A percentile compares a stretch with the other conserved stretches of the same genome.
Evolutionary conservation across 2,888 invertebrate genomes (phyloP).

Genomic region (Apodemia duryi): DNA sequence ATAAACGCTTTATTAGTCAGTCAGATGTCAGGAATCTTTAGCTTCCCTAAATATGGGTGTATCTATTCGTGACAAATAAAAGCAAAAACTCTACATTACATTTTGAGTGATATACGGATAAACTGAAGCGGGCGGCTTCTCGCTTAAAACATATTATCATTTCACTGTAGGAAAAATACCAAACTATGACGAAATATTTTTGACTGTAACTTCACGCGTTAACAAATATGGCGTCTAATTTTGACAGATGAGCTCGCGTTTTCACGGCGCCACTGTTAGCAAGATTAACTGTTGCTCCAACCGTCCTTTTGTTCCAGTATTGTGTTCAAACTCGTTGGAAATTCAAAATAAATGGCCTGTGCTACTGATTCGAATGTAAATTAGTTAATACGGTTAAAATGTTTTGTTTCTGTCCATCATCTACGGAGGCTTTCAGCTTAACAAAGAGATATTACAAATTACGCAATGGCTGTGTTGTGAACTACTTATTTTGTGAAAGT

Average conservation of each 20-base stretch:
- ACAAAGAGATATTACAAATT: slow-evolving; percentile 4
- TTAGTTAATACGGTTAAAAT: slow-evolving; percentile 64
- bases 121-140: neutral
- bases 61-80: too few relatives aligned
- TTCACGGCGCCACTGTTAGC: slow-evolving; percentile 70
- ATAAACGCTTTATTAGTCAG: too few relatives aligned
- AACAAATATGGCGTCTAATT: slow-evolving; percentile 60
- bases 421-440: slow-evolving; percentile 6
- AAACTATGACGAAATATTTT: slow-evolving; percentile 16
- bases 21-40: too few relatives aligned
- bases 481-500: slow-evolving; percentile 14
- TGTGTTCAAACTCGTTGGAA: slow-evolving; percentile 59
- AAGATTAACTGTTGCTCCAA: slow-evolving; percentile 74
- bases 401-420: slow-evolving; percentile 54
- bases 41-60: too few relatives aligned
- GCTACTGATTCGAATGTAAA: slow-evolving; percentile 78
- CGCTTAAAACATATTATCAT: neutral
- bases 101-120: neutral
- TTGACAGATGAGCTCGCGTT: slow-evolving; percentile 59
- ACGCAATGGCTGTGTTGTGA: slow-evolving; percentile 7
- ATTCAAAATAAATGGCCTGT: slow-evolving; percentile 66
- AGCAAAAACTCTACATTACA: too few relatives aligned
- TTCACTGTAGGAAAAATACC: slow-evolving; percentile 4
- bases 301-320: slow-evolving; percentile 61
- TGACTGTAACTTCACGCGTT: slow-evolving; percentile 13